Evolutionary conservation across 2,113 vertebrate genomes (phyloP), one percentile per base, ranked within the genome.

Genomic region (Motacilla alba): DNA sequence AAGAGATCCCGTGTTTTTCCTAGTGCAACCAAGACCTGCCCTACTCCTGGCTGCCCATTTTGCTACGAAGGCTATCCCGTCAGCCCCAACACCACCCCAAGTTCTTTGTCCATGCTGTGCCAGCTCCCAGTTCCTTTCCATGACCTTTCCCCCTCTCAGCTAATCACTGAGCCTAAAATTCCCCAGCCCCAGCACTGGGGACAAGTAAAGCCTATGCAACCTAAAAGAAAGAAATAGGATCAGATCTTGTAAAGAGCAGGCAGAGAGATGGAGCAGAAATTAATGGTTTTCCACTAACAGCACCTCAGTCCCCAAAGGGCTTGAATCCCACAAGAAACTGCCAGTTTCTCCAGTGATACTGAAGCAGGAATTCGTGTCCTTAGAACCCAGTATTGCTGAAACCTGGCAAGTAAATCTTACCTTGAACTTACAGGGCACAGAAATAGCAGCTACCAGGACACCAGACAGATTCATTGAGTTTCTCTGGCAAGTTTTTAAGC

Each of bases 21-120:
- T 33, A 33, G 33, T 11, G 31, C 24, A 91, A 49, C 13, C 23
- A 73, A 41, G 63, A 20, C 26, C 15, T n/a, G 37, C 14, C 63
- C 55, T 55, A 8, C 21, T 80, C 30, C 72, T 14, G n/a, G 35
- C 39, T 83, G 37, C 27, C 11, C 10, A 4, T 33, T 69, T 73
- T 44, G 26, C 52, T 52, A 27, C 0, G 0, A 50, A 67, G 24
- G 22, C 19, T 35, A 7, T 35, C 35, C 35, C 35, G 7, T 35
- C 35, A 35, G 35, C 35, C 35, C 35, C 35, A 35, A 35, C 35
- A 35, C 35, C 35, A 35, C 35, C 35, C 35, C 35, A 35, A 35
- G 35, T 35, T 35, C 35, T 35, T 35, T 35, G 35, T 35, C 35
- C 49, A 8, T 58, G n/a, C 20, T 0, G 0, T 46, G 27, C 21